These are phyloP conservation scores for Drosophila ambigua DNA, from an alignment of 1,140 invertebrate genomes.

Conservation along the genomic window DNA sequence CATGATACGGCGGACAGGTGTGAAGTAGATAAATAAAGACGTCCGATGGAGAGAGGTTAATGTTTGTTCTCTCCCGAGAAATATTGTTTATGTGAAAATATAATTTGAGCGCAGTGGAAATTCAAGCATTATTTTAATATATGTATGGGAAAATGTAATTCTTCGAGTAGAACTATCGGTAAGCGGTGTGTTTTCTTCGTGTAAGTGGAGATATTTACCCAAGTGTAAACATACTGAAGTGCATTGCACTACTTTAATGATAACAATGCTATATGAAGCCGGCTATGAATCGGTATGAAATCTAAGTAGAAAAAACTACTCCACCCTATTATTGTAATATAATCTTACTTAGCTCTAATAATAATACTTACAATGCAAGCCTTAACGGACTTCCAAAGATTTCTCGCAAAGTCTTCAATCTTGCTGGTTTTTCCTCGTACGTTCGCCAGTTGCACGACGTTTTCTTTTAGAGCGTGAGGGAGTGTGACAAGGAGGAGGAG, in stretches of 20 bases:
- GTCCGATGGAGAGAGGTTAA: background rate
- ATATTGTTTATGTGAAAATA: constrained; percentile 17
- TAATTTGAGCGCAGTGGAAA: constrained; percentile 5
- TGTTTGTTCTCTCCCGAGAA: background rate
- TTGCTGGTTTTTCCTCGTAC: constrained; percentile 82
- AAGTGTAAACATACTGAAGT: background rate
- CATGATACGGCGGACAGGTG: constrained; percentile 51
- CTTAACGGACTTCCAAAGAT: constrained; percentile 84
- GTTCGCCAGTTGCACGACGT: constrained; percentile 77
- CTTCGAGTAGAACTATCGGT: too few relatives aligned
- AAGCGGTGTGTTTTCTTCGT: too few relatives aligned
- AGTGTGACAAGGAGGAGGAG: constrained; percentile 4
- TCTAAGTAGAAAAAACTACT: background rate
- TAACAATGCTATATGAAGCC: background rate
- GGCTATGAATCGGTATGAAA: too few relatives aligned
- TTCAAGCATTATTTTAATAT: background rate
- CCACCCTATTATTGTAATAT: too few relatives aligned
- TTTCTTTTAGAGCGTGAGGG: constrained; percentile 13
- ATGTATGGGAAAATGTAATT: background rate
- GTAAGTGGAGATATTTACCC: background rate
- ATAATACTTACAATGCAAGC: constrained; percentile 83
- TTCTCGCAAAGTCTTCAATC: constrained; percentile 84
- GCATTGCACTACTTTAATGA: background rate
- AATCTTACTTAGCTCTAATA: background rate
- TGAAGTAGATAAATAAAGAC: constrained; percentile 30